Base-by-base conservation (phyloP, 2,113 vertebrate species). In the Stigmatopora argus region DNA sequence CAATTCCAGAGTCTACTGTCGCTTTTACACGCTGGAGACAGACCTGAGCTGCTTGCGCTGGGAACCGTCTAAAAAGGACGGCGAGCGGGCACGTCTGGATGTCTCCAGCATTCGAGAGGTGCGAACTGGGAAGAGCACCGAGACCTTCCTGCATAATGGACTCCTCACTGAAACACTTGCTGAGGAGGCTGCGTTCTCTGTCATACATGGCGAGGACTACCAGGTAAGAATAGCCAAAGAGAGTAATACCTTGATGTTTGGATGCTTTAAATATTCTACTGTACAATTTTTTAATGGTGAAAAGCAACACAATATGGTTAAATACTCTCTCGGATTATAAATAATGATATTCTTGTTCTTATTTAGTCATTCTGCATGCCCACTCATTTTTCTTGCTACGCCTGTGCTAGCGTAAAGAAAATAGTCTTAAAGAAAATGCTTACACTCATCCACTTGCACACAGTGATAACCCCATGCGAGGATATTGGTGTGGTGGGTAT, bases 21-120 rank as follows among this genome's bases (percentile, higher is more conserved):
- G 97, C 0, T 99, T 98, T 84, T 99, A 95, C 64, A 98, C 94
- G 7, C 85, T 99, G 81, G 97, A 99, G 71, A 34, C 89, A 6
- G 97, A 99, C 82, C 89, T 97, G 68, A 93, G 93, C 76, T 96
- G 94, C 63, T 86, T 99, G 46, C 96, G 94, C 68, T 99, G 97
- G 97, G 97, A 99, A 66, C 97, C 97, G 48, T 98, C 96, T 51
- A 99, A 99, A 83, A 99, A 99, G 78, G 97, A 99, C 44, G 84
- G 82, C 0, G 97, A 99, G 8, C 94, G 94, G 38, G 97, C 97
- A 14, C 93, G 95, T 62, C 92, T 99, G 48, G 96, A 98, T 64
- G 93, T 98, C 63, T 87, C 90, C 65, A 90, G 91, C 67, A 90
- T 99, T 67, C 92, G 95, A 66, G 97, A 99, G 85, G 96, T 99